A percentile compares a stretch with the other conserved stretches of the same genome.
Conservation (phyloP, 2,113 vertebrate species). For the Agapornis roseicollis region DNA sequence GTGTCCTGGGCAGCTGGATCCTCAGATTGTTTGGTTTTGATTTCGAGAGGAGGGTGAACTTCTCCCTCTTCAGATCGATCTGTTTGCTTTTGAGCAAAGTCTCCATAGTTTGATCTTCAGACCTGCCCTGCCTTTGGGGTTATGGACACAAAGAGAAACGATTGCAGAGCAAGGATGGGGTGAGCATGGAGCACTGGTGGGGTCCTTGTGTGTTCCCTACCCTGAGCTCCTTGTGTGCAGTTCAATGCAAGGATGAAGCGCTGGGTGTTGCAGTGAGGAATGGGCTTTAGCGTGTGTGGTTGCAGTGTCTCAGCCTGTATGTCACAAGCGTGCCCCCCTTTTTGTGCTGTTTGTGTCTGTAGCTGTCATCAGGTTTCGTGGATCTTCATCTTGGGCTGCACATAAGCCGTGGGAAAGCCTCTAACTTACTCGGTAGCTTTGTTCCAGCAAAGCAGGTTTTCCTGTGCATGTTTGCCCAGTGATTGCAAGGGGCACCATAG, state of each 20-base stretch:
- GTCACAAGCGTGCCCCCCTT: background rate
- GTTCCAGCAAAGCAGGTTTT: constrained; percentile 6
- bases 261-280: background rate
- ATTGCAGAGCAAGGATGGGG: background rate
- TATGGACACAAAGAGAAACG: background rate
- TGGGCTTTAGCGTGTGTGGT: background rate
- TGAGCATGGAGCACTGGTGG: background rate
- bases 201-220: background rate
- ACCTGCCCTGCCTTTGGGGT: background rate
- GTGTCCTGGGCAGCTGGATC: background rate
- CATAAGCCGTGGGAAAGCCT: background rate
- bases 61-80: constrained; percentile 38
- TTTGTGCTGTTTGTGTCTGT: background rate
- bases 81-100: constrained; percentile 49
- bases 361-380: background rate
- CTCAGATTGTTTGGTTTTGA: constrained; percentile 2
- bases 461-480: background rate
- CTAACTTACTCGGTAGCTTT: background rate
- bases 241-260: background rate
- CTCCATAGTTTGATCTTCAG: background rate
- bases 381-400: background rate
- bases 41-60: background rate
- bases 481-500: background rate
- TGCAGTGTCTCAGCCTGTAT: background rate
- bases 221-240: background rate